These are phyloP conservation scores for Heterodera schachtii DNA, from an alignment of 1,140 invertebrate genomes.

Conservation along the genomic window DNA sequence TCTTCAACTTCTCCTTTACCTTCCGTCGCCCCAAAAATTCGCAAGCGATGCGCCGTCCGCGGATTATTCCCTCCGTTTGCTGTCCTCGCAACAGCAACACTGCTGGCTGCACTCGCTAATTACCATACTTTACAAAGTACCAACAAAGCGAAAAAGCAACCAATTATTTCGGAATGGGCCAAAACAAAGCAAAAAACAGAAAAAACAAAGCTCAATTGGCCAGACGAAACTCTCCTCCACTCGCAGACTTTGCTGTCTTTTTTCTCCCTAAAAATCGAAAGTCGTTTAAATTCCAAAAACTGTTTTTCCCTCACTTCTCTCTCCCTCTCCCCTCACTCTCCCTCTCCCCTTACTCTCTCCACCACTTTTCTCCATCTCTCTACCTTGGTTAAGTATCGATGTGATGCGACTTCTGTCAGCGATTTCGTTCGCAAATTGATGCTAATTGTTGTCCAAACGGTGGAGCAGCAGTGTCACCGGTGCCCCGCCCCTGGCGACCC, in stretches of 20 bases:
- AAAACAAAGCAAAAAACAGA: too few species aligned
- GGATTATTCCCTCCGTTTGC: conserved; percentile 81
- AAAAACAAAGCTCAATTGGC: too few species aligned
- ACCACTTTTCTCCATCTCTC: too few species aligned
- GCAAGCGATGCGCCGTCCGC: conserved; percentile 70
- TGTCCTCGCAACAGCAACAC: conserved; percentile 80
- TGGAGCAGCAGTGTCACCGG: conserved; percentile 83
- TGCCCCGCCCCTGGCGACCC: conserved; percentile 45
- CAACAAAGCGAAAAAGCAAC: too few species aligned
- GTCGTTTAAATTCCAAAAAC: background rate
- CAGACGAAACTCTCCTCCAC: conserved; percentile 40
- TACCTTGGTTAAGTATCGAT: conserved; percentile 78
- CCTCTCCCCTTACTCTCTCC: too few species aligned
- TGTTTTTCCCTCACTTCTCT: background rate
- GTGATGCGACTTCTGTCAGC: conserved; percentile 79
- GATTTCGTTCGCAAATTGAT: conserved; percentile 80
- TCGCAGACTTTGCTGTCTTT: background rate
- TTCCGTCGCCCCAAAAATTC: conserved; percentile 76
- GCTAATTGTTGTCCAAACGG: conserved; percentile 86
- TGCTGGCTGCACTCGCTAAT: conserved; percentile 89
- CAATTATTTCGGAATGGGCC: too few species aligned
- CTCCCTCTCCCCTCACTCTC: too few species aligned
- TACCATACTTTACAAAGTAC: conserved; percentile 93
- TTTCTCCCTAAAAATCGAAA: background rate
- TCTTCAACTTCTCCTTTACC: conserved; percentile 83